Evolutionary conservation across 1,140 invertebrate species (phyloP), one percentile per base, ranked within the genome.

Genomic region (Monochamus saltuarius): DNA sequence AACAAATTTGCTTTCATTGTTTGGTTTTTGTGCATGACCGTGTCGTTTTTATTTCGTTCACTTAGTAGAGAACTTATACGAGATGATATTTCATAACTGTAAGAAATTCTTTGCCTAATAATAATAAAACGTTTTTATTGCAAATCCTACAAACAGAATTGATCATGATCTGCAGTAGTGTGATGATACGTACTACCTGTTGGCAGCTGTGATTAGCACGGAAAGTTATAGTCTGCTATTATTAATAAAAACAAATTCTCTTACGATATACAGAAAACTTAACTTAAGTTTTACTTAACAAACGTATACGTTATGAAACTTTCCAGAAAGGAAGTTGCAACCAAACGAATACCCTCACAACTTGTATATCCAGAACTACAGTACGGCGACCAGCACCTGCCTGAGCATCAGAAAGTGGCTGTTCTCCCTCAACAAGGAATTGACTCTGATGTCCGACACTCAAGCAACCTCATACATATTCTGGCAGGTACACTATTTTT

Each of bases 331-430:
- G 51, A 98, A 98, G 80, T 79, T 99, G 47, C 90, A 94, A 68
- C 86, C 91, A 1, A 88, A 91, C 73, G 97, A 99, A 80, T 93
- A 95, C 64, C 96, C 96, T 0, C 96, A 99, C 78, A 94, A 95
- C 70, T 82, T 99, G 47, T 99, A 99, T 77, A 96, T 99, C 66
- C 95, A 99, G 81, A 99, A 99, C 79, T 99, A 99, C 73, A 97
- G 92, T 62, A 99, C 97, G n/a, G 96, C 96, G 17, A 95, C 94
- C 22, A 92, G 92, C 50, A 97, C 94, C 10, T 99, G 97, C 77
- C 82, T 99, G n/a, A 85, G 89, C 51, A 82, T 99, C 40, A 84
- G 92, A 40, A 94, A 94, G 79, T 99, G 96, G 95, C 78, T 99
- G 19, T 99, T 99, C 79, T 88, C 90, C 36, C 79, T 91, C 35